Base-by-base conservation (phyloP, 2,113 vertebrate species). In the Chamaetylas fuelleborni region DNA sequence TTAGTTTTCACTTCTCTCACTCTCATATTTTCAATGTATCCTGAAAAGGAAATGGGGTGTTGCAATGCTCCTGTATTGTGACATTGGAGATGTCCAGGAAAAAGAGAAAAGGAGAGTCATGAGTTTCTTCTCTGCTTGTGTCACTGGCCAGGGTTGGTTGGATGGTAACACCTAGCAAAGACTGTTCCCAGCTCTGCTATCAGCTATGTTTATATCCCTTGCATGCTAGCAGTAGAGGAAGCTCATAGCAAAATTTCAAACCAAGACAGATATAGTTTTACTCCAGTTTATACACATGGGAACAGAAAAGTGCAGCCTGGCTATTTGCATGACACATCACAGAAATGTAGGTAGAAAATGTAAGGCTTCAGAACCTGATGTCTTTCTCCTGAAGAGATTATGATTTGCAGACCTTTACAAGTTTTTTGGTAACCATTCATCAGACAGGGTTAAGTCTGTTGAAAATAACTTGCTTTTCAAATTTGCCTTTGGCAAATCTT, bases 401-500 rank as follows among this genome's bases (percentile, higher is more conserved):
- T 72, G 45, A 77, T 77, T 92, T 91, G 47, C 33, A 87, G 77
- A 81, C 51, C 22, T 73, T 88, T 86, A 50, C 82, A 56, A 34
- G 34, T 42, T 69, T 80, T 80, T 92, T 88, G 15, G 85, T 86
- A 81, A 54, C 38, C 13, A 18, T 62, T 72, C 42, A 34, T 48
- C 50, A 78, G 80, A 88, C 54, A 93, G 88, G 38, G 64, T 83
- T 93, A 86, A 58, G 19, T 81, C 71, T 80, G 38, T 81, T 93
- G 71, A 92, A 88, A 90, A 54, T 77, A 62, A 45, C 56, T 86
- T 96, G 58, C 31, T 88, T 92, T 92, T 88, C 57, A 77, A 54
- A 71, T 79, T 93, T 86, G 60, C 50, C 61, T 92, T 66, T 87
- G 73, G 61, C 71, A 88, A 92, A 92, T 86, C 42, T 71, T 65